Percentiles rank a stretch among this genome's conserved stretches.
phyloP scores from a whole-genome alignment of 2,888 invertebrate species.

The Lucinisca nassula region DNA sequence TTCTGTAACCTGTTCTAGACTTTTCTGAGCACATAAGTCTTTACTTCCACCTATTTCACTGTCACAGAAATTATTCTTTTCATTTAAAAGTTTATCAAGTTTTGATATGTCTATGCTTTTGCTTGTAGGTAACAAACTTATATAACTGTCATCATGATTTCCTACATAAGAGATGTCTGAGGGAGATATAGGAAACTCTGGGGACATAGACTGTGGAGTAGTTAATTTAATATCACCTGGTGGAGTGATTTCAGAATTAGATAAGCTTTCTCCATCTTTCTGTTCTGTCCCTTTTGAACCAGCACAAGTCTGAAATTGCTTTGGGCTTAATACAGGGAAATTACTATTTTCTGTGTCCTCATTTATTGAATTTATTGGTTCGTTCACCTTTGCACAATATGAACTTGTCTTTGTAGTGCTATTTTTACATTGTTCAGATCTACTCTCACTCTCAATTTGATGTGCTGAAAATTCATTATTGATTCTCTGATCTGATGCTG shows the following conservation, averaged over 20 bases:
- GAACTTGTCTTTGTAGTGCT: no score
- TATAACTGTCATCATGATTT: constrained; percentile 10
- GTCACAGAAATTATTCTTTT: neutral
- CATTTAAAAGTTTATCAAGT: neutral
- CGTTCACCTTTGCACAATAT: no score
- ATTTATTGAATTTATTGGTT: no score
- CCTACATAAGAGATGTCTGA: neutral
- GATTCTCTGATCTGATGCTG: no score
- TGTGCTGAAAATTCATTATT: no score
- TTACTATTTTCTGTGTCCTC: no score
- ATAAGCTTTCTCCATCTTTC: neutral
- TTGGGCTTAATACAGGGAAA: no score
- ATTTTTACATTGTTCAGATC: no score
- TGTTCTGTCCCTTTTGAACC: no score
- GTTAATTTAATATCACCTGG: neutral
- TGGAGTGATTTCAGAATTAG: neutral
- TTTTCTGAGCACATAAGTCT: neutral
- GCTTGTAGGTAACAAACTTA: neutral
- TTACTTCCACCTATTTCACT: neutral
- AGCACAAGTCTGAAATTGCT: no score
- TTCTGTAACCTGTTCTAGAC: neutral
- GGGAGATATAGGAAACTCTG: constrained; percentile 62
- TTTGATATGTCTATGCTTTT: neutral
- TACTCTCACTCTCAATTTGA: no score
- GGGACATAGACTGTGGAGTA: constrained; percentile 64